These are phyloP conservation scores for Gymnoscopelus braueri DNA, from an alignment of 2,797 vertebrate species.

Conservation along the genomic window DNA sequence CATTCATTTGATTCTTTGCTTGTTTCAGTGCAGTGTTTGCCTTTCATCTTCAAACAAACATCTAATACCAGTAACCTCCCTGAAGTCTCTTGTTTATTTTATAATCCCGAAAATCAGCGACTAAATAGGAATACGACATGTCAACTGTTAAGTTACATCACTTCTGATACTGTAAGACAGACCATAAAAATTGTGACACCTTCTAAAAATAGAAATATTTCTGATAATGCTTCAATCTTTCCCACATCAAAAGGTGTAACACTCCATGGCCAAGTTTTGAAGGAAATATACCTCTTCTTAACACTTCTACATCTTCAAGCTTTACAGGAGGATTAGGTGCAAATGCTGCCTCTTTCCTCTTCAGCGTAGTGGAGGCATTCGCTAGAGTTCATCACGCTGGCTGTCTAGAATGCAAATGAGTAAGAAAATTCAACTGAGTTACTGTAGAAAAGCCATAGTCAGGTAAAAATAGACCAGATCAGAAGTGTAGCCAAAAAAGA, in stretches of 20 bases:
- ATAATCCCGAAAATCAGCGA: constrained; percentile 20
- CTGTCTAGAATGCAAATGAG: constrained; percentile 68
- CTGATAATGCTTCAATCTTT: constrained; percentile 17
- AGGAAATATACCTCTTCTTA: constrained; percentile 43
- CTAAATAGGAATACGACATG: constrained; percentile 7
- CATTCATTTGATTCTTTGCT: constrained; percentile 31
- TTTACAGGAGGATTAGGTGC: constrained; percentile 63
- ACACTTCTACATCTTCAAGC: constrained; percentile 59
- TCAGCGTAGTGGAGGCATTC: constrained; percentile 46
- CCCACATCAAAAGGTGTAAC: constrained; percentile 46
- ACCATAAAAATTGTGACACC: constrained; percentile 59
- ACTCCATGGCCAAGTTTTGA: constrained; percentile 63
- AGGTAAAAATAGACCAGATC: constrained; percentile 25
- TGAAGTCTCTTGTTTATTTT: constrained; percentile 17
- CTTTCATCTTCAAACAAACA: constrained; percentile 17
- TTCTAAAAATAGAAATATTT: constrained; percentile 54
- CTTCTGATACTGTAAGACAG: constrained; percentile 46
- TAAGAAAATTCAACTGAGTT: constrained; percentile 20
- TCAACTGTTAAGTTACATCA: constrained; percentile 45
- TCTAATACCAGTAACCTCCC: constrained; percentile 1
- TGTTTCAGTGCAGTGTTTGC: constrained; percentile 53
- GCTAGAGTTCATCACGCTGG: constrained; percentile 92
- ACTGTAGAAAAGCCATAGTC: neutral
- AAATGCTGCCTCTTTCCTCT: constrained; percentile 57
- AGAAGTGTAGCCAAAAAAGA: constrained; percentile 13